Conservation (phyloP, 2,888 invertebrate genomes). For the Eretmocerus hayati region DNA sequence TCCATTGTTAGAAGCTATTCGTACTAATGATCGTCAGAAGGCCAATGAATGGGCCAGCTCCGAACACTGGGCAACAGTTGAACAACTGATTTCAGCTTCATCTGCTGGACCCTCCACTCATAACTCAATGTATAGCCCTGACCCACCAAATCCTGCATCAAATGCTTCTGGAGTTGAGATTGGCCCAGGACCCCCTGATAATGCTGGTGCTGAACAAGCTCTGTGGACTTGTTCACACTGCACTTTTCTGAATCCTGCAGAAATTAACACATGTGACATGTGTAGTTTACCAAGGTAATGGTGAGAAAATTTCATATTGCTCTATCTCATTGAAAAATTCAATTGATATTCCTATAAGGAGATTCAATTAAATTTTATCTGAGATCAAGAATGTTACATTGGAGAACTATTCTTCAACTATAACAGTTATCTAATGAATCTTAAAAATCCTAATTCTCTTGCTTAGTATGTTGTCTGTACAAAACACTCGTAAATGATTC, state of each 20-base stretch:
- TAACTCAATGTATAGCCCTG: constrained; percentile 30
- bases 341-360: no score
- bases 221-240: constrained; percentile 91
- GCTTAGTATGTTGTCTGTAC: no score
- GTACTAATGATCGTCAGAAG: constrained; percentile 59
- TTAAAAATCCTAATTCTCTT: no score
- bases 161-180: constrained; percentile 36
- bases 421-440: no score
- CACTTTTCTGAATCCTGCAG: constrained; percentile 83
- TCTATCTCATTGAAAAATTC: no score
- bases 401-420: no score
- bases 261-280: constrained; percentile 78
- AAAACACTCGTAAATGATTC: no score
- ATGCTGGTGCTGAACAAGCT: constrained; percentile 43
- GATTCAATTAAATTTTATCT: no score
- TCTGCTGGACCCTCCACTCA: constrained; percentile 35
- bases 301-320: constrained; percentile 13
- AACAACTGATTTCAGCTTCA: constrained; percentile 63
- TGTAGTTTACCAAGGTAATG: constrained; percentile 81
- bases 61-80: constrained; percentile 83
- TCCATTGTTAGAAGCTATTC: constrained; percentile 71
- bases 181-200: constrained; percentile 28
- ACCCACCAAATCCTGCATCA: constrained; percentile 27
- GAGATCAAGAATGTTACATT: no score
- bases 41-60: constrained; percentile 74